Conservation (phyloP, 2,113 vertebrate species). For the Caretta caretta region DNA sequence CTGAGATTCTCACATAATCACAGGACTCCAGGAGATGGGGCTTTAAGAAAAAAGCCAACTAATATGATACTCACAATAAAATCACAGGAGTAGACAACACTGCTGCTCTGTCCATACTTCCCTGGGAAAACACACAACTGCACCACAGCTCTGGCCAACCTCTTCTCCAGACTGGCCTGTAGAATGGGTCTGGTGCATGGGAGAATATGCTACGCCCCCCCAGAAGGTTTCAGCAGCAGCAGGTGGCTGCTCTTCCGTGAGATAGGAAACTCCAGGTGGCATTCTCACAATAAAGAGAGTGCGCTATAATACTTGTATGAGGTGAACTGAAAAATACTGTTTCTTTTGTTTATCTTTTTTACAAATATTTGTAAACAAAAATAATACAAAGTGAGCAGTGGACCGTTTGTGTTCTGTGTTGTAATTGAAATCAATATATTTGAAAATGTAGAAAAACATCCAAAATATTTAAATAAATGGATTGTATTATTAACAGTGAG, state of each 20-base stretch:
- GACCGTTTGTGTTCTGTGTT: too few species aligned
- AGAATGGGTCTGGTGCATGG: background rate
- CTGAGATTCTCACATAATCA: background rate
- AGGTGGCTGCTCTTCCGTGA: background rate
- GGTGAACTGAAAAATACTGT: too few species aligned
- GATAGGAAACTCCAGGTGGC: background rate
- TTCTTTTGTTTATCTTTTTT: too few species aligned
- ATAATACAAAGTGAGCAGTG: too few species aligned
- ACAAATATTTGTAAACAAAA: too few species aligned
- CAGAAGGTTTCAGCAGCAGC: background rate
- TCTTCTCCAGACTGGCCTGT: background rate
- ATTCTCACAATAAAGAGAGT: background rate
- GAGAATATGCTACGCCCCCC: background rate
- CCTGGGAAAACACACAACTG: accelerated
- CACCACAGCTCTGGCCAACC: background rate
- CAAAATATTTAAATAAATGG: too few species aligned
- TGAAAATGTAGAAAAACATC: too few species aligned
- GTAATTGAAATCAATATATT: too few species aligned
- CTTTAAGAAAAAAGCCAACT: background rate
- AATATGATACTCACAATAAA: background rate
- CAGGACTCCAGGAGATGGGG: background rate
- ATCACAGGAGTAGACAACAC: background rate
- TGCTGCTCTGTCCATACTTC: background rate
- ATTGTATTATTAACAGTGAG: too few species aligned
- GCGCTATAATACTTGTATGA: too few species aligned